Evolutionary conservation across 2,113 vertebrate genomes (phyloP).

Genomic region (Salvelinus namaycush): DNA sequence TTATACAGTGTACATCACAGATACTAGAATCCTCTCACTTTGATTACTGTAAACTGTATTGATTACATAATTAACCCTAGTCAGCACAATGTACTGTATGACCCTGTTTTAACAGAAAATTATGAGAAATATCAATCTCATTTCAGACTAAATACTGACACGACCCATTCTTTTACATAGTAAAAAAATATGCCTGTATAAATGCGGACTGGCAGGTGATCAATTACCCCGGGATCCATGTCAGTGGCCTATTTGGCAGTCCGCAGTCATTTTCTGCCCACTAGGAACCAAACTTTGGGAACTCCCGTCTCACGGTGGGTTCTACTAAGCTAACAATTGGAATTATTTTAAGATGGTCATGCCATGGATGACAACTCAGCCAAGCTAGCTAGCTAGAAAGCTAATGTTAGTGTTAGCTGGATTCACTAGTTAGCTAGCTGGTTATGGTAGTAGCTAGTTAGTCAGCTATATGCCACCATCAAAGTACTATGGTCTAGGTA

Average conservation of each 20-base stretch:
- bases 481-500: no score
- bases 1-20: background rate
- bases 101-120: background rate
- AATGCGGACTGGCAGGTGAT: conserved; percentile 34
- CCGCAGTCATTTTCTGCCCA: conserved; percentile 32
- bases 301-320: conserved; percentile 6
- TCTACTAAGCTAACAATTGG: no score
- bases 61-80: background rate
- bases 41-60: background rate
- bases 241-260: conserved; percentile 25
- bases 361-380: no score
- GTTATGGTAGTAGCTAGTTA: no score
- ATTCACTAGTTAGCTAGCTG: no score
- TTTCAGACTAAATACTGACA: conserved; percentile 20
- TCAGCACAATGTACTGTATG: background rate
- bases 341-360: no score
- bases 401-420: no score
- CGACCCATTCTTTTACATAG: conserved; percentile 22
- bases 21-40: background rate
- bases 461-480: no score
- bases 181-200: conserved; percentile 22
- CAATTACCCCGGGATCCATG: conserved; percentile 33
- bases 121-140: background rate
- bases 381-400: no score
- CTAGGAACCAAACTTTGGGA: conserved; percentile 40